Evolutionary conservation across 2,888 invertebrate species (phyloP).

Genomic region (Pyrocoelia pectoralis): DNA sequence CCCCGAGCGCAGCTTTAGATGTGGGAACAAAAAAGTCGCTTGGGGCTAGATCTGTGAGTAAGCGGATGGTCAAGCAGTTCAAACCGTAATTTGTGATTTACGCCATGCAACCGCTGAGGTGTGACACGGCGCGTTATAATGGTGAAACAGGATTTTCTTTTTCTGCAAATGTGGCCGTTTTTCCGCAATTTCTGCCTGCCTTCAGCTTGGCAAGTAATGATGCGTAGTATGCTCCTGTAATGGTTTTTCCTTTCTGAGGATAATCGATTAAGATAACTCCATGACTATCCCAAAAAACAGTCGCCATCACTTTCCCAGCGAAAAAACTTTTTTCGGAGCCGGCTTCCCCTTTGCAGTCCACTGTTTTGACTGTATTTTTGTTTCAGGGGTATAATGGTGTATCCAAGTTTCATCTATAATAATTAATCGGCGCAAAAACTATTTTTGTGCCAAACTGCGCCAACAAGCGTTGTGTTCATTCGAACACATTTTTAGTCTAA

Average conservation of each 20-base stretch:
- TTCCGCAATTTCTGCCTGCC: conserved; percentile 19
- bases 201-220: conserved; percentile 19
- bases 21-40: conserved; percentile 33
- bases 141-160: no score
- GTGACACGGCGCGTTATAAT: conserved; percentile 4
- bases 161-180: conserved; percentile 16
- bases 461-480: conserved; percentile 19
- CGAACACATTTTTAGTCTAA: conserved; percentile 29
- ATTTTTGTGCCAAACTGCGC: conserved; percentile 2
- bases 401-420: conserved; percentile 38
- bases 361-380: no score
- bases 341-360: no score
- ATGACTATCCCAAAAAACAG: conserved; percentile 23
- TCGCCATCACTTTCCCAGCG: conserved; percentile 20
- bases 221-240: conserved; percentile 9
- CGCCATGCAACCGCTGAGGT: neutral
- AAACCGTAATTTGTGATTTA: conserved; percentile 20
- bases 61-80: conserved; percentile 34
- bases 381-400: conserved; percentile 17
- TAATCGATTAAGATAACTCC: conserved; percentile 21
- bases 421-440: conserved; percentile 10
- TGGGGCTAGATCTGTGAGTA: conserved; percentile 40
- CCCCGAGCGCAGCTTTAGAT: conserved; percentile 35
- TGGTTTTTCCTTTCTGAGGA: conserved; percentile 12
- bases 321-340: conserved; percentile 19